These are phyloP conservation scores for Metellina segmentata DNA, from an alignment of 2,888 invertebrate species.

Conservation along the genomic window DNA sequence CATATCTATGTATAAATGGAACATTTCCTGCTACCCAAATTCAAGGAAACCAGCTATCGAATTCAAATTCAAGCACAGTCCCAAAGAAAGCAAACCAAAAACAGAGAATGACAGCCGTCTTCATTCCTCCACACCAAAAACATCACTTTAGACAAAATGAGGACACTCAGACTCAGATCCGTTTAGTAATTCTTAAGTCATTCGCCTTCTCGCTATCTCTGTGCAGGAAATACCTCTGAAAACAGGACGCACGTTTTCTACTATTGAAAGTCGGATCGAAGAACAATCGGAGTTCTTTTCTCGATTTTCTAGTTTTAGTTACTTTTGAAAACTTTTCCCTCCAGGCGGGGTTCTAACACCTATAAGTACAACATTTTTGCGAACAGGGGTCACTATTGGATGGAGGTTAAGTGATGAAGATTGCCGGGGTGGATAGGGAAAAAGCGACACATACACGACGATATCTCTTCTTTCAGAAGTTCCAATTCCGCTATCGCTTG, in stretches of 20 bases:
- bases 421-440: constrained; percentile 29
- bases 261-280: neutral
- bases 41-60: neutral
- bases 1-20: too few species aligned
- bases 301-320: neutral
- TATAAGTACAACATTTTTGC: constrained; percentile 73
- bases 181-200: constrained; percentile 31
- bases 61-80: constrained; percentile 24
- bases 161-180: constrained; percentile 18
- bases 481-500: constrained; percentile 38
- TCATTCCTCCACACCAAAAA: neutral
- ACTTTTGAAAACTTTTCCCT: constrained; percentile 23
- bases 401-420: constrained; percentile 71
- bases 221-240: constrained; percentile 48
- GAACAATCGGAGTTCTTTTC: constrained; percentile 27
- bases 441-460: neutral
- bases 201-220: constrained; percentile 49
- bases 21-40: neutral
- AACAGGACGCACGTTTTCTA: constrained; percentile 32
- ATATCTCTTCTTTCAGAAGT: constrained; percentile 17
- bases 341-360: constrained; percentile 52
- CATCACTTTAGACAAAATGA: constrained; percentile 6
- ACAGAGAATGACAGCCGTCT: constrained; percentile 4
- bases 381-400: constrained; percentile 70
- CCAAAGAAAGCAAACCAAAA: neutral